Evolutionary conservation across 2,888 invertebrate genomes (phyloP), one percentile per base, ranked within the genome.

Genomic region (Cistogaster globosa): DNA sequence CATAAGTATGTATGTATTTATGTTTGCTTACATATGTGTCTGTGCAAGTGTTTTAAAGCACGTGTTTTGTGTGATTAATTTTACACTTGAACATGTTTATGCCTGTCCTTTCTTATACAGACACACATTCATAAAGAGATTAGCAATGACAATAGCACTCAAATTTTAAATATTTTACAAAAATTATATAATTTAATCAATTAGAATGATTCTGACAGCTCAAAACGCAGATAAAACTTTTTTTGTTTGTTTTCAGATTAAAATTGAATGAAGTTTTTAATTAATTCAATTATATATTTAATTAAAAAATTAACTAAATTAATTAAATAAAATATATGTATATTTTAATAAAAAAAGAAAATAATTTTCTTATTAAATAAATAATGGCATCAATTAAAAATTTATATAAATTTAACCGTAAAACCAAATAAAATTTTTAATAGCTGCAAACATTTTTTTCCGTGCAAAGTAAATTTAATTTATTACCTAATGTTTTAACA

Each of bases 21-120:
- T 42, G 9, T 14, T 0, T 55, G 32, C 8, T 42, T 4, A 42
- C 14, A 6, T 69, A 16, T 42, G 9, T 14, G 0, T 55, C n/a
- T 20, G 12, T 72, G 12, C 9, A 58, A 69, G 38, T 69, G 53
- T 68, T 36, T 16, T 45, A 36, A 62, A 72, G 72, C 83, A 83
- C 83, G 83, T 83, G 83, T 48, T 78, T 67, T 72, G 60, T 57
- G 72, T 77, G 60, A 83, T 83, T 83, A 77, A 83, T 83, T 83
- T 71, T 77, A 65, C 53, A 65, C 63, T 53, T 32, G 32, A 38
- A n/a, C n/a, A 74, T 74, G 22, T 7, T 14, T 38, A 48, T 9
- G 58, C 48, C 48, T 58, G n/a, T n/a, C 16, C 14, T 4, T 48
- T 32, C 16, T 8, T 14, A 2, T 7, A 55, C 4, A 20, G 6